Base-by-base conservation (phyloP, 2,888 invertebrate species). In the Scrobipalpa costella region DNA sequence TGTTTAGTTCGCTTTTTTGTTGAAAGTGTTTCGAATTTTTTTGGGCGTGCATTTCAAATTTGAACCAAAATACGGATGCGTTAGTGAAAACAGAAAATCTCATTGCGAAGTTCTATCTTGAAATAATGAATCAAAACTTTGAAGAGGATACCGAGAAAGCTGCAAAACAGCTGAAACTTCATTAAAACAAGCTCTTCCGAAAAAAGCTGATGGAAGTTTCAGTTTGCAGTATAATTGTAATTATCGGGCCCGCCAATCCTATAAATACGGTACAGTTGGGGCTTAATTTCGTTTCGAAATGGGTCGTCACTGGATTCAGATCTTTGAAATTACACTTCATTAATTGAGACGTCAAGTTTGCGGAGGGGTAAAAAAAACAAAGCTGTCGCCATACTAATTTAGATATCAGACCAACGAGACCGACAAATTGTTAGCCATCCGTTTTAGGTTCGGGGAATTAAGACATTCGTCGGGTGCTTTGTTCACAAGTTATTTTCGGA, bases 301-400 rank as follows among this genome's bases (percentile, higher is more conserved):
- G 79, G 78, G 78, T 79, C 82, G 80, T 80, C 78, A 80, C 76
- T 17, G 79, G 83, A 85, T 84, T 81, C 80, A 78, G 82, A 85
- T 84, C 86, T 85, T 82, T 84, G 81, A 86, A 85, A 87, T 86
- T 86, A 83, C 81, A 85, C 81, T 77, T 80, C 84, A 86, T 88
- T 86, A 88, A 88, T 88, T 88, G 86, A 88, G 83, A 81, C 83
- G 85, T 88, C 86, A 82, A 81, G 79, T 81, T 81, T 76, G 81
- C 79, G n/a, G n/a, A 77, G 77, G 74, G 72, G 73, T 38, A 55
- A 62, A 64, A 64, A 62, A 62, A 64, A 36, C 33, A 80, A 77
- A 71, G 78, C 81, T 83, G 86, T 86, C 85, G 84, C 81, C 87
- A 85, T 86, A 87, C 87, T 88, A 88, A 88, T 88, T 88, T 88